Evolutionary conservation across 2,888 invertebrate species (phyloP).

Genomic region (Steinernema carpocapsae): DNA sequence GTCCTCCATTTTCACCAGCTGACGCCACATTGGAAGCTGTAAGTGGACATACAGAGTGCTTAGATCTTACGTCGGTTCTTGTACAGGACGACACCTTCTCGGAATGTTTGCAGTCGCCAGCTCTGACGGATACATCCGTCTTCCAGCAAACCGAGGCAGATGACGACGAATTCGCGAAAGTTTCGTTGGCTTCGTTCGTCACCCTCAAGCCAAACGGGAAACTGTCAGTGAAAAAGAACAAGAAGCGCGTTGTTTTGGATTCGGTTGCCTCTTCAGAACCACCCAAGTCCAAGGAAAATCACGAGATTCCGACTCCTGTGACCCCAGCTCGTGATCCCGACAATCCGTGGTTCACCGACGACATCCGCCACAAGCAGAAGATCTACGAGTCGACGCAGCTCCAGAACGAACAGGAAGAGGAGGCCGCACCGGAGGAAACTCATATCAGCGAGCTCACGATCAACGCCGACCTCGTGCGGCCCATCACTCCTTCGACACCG

Average conservation of each 20-base stretch:
- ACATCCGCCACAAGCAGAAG: slow-evolving; percentile 18
- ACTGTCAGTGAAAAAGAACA: background rate
- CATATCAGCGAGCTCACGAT: background rate
- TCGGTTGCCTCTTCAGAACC: background rate
- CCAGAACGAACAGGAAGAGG: background rate
- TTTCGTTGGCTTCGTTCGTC: slow-evolving; percentile 1
- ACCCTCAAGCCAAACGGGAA: background rate
- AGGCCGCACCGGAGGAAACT: background rate
- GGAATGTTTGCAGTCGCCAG: background rate
- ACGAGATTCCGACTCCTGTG: background rate
- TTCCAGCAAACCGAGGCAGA: background rate
- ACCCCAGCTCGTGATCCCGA: background rate
- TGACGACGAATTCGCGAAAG: background rate
- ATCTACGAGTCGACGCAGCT: background rate
- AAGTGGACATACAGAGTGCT: background rate
- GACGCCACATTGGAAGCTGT: background rate
- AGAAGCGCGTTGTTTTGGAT: background rate
- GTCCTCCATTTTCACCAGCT: slow-evolving; percentile 3
- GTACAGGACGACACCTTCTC: background rate
- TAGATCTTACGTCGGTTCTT: background rate
- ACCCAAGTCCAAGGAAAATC: background rate
- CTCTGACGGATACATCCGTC: too few relatives aligned
- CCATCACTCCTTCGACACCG: slow-evolving; percentile 18
- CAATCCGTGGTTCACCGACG: slow-evolving; percentile 18
- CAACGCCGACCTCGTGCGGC: background rate